Conservation (phyloP, 35 echinoderm and acorn worm genomes). For the Apostichopus californicus region DNA sequence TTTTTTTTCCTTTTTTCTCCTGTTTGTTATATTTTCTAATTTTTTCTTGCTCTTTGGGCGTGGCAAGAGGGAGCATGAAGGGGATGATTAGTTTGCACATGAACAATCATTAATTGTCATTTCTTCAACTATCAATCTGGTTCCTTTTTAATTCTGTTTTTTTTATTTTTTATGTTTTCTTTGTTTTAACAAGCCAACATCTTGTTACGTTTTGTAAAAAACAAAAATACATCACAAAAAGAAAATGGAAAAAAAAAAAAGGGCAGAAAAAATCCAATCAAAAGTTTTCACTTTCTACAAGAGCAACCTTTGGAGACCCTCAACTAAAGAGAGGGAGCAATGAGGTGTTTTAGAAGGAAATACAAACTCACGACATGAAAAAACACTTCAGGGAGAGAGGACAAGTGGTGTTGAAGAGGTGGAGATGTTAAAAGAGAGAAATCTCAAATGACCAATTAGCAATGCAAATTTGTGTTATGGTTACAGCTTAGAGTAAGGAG, state of each 20-base stretch:
- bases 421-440: constrained; percentile 38
- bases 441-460: constrained; percentile 52
- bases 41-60: neutral
- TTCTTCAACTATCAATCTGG: neutral
- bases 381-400: constrained; percentile 49
- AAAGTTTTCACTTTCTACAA: constrained; percentile 44
- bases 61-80: too few species aligned
- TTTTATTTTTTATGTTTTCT: neutral
- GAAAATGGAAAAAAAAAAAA: constrained; percentile 28
- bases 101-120: too few species aligned
- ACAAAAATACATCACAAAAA: neutral
- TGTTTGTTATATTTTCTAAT: neutral
- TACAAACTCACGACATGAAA: constrained; percentile 47
- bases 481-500: constrained; percentile 48
- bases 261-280: constrained; percentile 40
- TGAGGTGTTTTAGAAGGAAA: constrained; percentile 38
- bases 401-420: constrained; percentile 45
- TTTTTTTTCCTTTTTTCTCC: neutral
- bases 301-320: constrained; percentile 38
- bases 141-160: neutral
- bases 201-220: neutral
- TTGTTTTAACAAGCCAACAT: neutral
- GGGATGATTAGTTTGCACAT: too few species aligned
- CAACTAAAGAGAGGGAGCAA: constrained; percentile 48
- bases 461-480: constrained; percentile 54